Conservation (phyloP, 2,113 vertebrate species). For the Python bivittatus region DNA sequence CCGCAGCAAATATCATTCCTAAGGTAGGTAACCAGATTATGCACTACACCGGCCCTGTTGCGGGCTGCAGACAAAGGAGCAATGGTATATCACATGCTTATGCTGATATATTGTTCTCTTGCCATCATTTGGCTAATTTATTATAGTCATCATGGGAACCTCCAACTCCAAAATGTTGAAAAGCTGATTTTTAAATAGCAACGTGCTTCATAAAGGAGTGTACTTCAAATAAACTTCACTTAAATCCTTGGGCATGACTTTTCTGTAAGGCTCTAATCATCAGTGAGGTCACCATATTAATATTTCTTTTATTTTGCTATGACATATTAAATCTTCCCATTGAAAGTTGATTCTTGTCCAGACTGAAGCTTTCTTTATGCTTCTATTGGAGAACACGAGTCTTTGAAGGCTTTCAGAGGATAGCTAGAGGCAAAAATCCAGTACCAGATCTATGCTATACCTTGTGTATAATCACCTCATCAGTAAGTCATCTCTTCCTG, state of each 20-base stretch:
- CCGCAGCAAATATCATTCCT: background rate
- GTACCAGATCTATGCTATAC: slow-evolving; percentile 32
- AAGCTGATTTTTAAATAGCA: background rate
- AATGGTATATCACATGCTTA: background rate
- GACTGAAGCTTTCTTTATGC: background rate
- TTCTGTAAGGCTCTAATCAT: background rate
- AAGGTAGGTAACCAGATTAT: background rate
- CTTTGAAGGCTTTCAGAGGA: background rate
- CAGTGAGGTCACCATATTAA: background rate
- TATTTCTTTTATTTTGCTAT: background rate
- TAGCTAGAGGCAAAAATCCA: background rate
- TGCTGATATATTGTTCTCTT: background rate
- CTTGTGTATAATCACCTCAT: rapidly evolving
- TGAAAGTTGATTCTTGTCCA: background rate
- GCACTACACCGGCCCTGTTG: background rate
- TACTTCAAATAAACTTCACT: slow-evolving; percentile 12
- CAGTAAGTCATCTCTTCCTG: background rate
- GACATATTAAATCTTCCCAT: background rate
- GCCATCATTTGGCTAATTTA: background rate
- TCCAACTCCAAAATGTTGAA: background rate
- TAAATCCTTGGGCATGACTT: slow-evolving; percentile 26
- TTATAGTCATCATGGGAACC: background rate
- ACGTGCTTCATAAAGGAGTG: background rate
- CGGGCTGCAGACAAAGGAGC: background rate
- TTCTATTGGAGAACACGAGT: slow-evolving; percentile 33